phyloP scores from a whole-genome alignment of 2,113 vertebrate species.

The Alligator mississippiensis region DNA sequence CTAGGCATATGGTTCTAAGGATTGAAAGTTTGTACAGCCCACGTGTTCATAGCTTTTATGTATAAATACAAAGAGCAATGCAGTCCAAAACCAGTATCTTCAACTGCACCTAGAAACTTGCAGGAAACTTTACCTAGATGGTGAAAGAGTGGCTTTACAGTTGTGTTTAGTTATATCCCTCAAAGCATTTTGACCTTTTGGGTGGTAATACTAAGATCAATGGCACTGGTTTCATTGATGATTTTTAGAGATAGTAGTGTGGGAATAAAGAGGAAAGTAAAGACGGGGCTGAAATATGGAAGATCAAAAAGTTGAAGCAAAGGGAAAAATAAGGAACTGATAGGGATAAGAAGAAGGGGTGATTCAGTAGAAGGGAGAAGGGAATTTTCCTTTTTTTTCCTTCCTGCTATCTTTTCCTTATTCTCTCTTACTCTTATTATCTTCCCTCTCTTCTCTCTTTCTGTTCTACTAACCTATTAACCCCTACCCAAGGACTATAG shows the following conservation, averaged over 20 bases:
- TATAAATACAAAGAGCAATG: background rate
- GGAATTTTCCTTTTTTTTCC: background rate
- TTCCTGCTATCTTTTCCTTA: background rate
- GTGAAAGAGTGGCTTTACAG: background rate
- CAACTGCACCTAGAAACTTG: background rate
- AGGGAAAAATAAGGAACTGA: background rate
- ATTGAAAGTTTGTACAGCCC: background rate
- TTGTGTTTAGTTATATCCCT: background rate
- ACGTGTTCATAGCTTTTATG: background rate
- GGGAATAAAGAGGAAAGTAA: background rate
- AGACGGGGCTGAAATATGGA: background rate
- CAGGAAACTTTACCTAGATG: background rate
- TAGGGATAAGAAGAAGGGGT: background rate
- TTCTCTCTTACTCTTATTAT: background rate
- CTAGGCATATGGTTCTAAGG: background rate
- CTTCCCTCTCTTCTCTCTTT: background rate
- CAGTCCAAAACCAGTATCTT: background rate
- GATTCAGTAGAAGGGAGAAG: background rate
- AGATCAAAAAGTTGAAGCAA: rapidly evolving
- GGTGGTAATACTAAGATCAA: background rate
- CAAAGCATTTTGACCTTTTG: background rate
- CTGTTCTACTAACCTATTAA: background rate
- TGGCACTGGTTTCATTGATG: background rate
- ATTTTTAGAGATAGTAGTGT: background rate
- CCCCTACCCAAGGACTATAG: background rate